Conservation (phyloP, 2,888 invertebrate species). For the Drosophila nigricruria region DNA sequence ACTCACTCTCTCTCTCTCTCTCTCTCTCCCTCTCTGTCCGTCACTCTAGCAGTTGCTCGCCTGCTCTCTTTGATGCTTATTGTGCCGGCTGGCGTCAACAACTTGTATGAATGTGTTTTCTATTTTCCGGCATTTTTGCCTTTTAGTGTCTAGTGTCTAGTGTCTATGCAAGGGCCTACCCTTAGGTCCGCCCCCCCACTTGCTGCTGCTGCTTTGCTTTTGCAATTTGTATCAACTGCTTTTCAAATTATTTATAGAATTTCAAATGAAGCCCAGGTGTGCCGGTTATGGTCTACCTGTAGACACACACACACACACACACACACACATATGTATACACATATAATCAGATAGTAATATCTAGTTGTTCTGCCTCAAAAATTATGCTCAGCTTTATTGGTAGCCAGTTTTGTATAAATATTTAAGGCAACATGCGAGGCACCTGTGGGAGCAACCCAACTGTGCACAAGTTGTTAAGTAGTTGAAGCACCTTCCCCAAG, state of each 20-base stretch:
- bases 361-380: slow-evolving; percentile 40
- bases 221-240: slow-evolving; percentile 70
- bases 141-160: slow-evolving; percentile 5
- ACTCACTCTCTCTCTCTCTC: not conserved
- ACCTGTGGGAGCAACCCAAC: slow-evolving; percentile 60
- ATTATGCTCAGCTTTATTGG: slow-evolving; percentile 75
- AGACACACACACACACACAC: not conserved
- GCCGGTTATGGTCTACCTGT: slow-evolving; percentile 16
- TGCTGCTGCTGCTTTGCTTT: slow-evolving; percentile 23
- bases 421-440: slow-evolving; percentile 60
- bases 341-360: slow-evolving; percentile 29
- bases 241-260: slow-evolving; percentile 79
- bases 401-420: slow-evolving; percentile 56
- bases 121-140: slow-evolving; percentile 55
- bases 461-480: slow-evolving; percentile 20
- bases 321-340: slow-evolving; percentile 5
- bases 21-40: not conserved
- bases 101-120: slow-evolving; percentile 79
- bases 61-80: slow-evolving; percentile 3
- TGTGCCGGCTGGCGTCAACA: slow-evolving; percentile 61
- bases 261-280: slow-evolving; percentile 69
- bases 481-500: not conserved
- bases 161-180: slow-evolving; percentile 2
- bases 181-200: not conserved
- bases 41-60: not conserved